Evolutionary conservation across 2,113 vertebrate species (phyloP).

Genomic region (Casuarius casuarius): DNA sequence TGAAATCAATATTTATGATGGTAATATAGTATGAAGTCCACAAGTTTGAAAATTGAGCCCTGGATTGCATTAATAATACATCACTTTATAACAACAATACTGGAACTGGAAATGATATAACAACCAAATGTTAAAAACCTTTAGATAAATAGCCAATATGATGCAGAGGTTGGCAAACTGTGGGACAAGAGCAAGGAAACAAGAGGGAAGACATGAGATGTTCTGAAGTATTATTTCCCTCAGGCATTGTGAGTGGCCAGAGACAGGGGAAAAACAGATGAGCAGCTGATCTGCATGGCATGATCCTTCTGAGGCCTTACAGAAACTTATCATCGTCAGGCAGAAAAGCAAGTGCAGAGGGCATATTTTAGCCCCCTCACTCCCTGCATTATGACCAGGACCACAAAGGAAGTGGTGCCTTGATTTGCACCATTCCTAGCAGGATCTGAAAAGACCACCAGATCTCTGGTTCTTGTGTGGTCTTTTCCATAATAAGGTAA

Average conservation of each 20-base stretch:
- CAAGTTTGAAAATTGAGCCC: conserved; percentile 58
- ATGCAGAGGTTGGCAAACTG: conserved; percentile 4
- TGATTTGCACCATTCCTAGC: neutral
- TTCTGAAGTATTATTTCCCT: neutral
- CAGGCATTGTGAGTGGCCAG: neutral
- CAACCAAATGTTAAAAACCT: conserved; percentile 23
- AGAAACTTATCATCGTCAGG: neutral
- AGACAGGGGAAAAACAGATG: neutral
- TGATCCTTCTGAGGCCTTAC: neutral
- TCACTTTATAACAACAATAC: conserved; percentile 36
- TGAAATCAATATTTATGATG: conserved; percentile 65
- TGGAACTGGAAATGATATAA: conserved; percentile 39
- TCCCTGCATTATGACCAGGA: neutral
- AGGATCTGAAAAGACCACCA: neutral
- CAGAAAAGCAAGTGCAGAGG: neutral
- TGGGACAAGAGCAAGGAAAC: neutral
- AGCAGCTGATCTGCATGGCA: neutral
- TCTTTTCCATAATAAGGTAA: neutral
- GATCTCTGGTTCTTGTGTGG: neutral
- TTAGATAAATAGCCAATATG: neutral
- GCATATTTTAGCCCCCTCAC: neutral
- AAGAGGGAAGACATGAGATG: neutral
- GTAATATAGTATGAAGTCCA: conserved; percentile 39
- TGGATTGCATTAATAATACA: conserved; percentile 57
- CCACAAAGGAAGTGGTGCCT: neutral